Base-by-base conservation (phyloP, 2,113 vertebrate genomes). In the Oreotragus oreotragus region DNA sequence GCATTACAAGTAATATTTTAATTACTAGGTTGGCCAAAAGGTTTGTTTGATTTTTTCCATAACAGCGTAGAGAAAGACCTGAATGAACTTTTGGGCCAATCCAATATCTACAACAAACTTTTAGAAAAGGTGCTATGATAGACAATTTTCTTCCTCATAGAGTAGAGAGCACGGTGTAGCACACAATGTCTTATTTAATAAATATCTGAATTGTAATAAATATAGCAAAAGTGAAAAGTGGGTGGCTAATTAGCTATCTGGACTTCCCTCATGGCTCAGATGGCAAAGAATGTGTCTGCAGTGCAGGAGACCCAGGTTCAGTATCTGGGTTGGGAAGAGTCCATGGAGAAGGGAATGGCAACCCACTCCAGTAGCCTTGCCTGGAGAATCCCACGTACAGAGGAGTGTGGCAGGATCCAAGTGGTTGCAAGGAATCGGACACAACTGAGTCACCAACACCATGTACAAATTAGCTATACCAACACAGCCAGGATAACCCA, bases 1-100 rank as follows among this genome's bases (percentile, higher is more conserved):
- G 6, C 19, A 47, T 62, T 55, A 66, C 19, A 7, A 70, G 60
- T 53, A 79, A 80, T 27, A 76, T 76, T 96, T 91, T 97, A 93
- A 57, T 91, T 55, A 43, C 6, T 43, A 27, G 70, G 39, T 76
- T 76, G 23, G 39, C 70, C 70, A 43, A 76, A 76, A 76, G 39
- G 12, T 43, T 76, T 27, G 6, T 27, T 27, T 76, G 39, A 76
- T 43, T 76, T 76, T 76, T 76, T 43, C 39, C 23, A 4, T 14
- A 76, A 27, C 23, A 76, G 23, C 13, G 0, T 27, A 43, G 21
- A 76, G 39, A 76, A 76, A 43, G 27, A 76, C 21, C 39, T 76
- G 39, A 43, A 76, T 27, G 23, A 76, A 76, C 6, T 43, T 76
- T 76, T 27, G 36, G 70, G 39, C 39, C 70, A 76, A 76, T 23